Conservation (phyloP, 2,113 vertebrate genomes). For the Tragelaphus scriptus region DNA sequence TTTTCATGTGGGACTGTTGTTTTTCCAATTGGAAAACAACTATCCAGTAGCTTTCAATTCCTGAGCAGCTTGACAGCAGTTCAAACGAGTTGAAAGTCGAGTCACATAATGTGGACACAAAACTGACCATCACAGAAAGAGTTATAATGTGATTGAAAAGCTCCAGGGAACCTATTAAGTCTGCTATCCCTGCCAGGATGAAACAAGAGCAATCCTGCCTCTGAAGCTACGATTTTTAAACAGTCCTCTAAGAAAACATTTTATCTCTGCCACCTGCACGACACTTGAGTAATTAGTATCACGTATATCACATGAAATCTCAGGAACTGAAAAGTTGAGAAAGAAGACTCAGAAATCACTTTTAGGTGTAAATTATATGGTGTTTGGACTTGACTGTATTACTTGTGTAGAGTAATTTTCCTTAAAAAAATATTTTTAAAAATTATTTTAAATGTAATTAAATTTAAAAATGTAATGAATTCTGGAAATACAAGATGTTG, state of each 20-base stretch:
- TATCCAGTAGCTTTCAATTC: not conserved
- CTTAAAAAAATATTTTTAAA: not conserved
- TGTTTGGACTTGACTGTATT: not conserved
- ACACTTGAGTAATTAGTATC: not conserved
- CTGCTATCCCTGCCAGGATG: constrained; percentile 25
- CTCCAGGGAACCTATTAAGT: constrained; percentile 55
- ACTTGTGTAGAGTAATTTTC: not conserved
- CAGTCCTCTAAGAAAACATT: constrained; percentile 13
- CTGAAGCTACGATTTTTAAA: constrained; percentile 6
- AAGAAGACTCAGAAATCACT: not conserved
- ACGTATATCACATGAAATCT: not conserved
- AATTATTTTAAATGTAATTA: constrained; percentile 40
- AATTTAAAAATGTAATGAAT: constrained; percentile 72
- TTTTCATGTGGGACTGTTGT: not conserved
- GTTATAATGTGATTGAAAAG: constrained; percentile 54
- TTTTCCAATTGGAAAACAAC: constrained; percentile 41
- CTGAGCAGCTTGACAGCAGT: not conserved
- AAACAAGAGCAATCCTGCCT: constrained; percentile 36
- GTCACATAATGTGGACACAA: constrained; percentile 41
- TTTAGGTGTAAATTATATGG: not conserved
- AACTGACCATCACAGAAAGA: constrained; percentile 58
- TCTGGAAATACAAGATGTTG: constrained; percentile 63
- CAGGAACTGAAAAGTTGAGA: not conserved
- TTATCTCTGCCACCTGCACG: not conserved
- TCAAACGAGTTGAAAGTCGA: constrained; percentile 45